Evolutionary conservation across 2,113 vertebrate species (phyloP).

Genomic region (Platichthys stellatus): DNA sequence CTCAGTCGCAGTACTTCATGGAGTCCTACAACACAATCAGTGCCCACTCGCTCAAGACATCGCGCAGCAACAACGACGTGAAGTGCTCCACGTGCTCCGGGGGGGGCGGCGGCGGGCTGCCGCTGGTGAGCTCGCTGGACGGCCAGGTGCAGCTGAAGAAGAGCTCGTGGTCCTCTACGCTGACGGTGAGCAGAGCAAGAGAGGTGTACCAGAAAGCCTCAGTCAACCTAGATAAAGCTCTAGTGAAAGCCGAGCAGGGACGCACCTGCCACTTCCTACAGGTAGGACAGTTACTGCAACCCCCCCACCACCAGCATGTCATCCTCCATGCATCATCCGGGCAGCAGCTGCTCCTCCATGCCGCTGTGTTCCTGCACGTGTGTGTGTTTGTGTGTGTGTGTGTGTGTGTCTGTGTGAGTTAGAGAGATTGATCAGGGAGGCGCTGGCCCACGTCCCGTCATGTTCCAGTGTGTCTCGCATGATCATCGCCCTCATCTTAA

Average conservation of each 20-base stretch:
- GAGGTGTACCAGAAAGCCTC: slow-evolving; percentile 97
- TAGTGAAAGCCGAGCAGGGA: slow-evolving; percentile 95
- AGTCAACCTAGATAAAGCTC: slow-evolving; percentile 93
- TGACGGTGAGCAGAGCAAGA: slow-evolving; percentile 95
- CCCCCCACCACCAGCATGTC: slow-evolving; percentile 35
- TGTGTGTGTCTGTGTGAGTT: slow-evolving; percentile 11
- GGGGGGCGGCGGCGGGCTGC: slow-evolving; percentile 69
- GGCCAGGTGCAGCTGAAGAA: slow-evolving; percentile 91
- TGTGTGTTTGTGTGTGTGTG: slow-evolving; percentile 30
- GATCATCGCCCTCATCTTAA: slow-evolving; percentile 20
- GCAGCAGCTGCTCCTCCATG: slow-evolving; percentile 5
- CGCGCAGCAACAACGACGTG: slow-evolving; percentile 92
- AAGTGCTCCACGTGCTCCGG: slow-evolving; percentile 79
- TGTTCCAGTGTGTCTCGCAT: slow-evolving; percentile 8
- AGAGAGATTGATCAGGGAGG: slow-evolving; percentile 17
- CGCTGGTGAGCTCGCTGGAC: slow-evolving; percentile 44
- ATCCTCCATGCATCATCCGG: slow-evolving; percentile 29
- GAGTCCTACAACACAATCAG: slow-evolving; percentile 97
- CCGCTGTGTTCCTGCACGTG: slow-evolving; percentile 20
- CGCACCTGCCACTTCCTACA: slow-evolving; percentile 96
- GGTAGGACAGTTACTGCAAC: slow-evolving; percentile 82
- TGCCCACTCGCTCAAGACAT: slow-evolving; percentile 91
- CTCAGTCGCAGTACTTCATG: slow-evolving; percentile 92
- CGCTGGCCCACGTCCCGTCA: neutral
- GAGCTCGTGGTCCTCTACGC: slow-evolving; percentile 94